phyloP scores from a whole-genome alignment of 2,888 invertebrate genomes.

The Lathronympha strigana region DNA sequence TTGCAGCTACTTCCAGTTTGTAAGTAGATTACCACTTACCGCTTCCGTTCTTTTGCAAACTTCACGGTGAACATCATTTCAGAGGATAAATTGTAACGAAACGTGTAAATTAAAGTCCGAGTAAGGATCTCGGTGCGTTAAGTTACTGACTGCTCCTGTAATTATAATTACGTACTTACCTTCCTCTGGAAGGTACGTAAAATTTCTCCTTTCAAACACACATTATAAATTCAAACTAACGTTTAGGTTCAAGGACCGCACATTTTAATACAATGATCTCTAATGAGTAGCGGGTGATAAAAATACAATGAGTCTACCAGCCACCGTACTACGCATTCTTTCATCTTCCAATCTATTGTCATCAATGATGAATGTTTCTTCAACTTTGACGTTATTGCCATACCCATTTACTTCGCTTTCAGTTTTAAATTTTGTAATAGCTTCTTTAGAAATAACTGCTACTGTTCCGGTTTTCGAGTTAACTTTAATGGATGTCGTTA shows the following conservation, averaged over 20 bases:
- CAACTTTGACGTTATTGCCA: constrained; percentile 36
- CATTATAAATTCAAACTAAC: constrained; percentile 12
- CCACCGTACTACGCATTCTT: constrained; percentile 42
- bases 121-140: neutral
- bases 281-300: constrained; percentile 39
- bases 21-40: too few relatives aligned
- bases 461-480: constrained; percentile 25
- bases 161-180: neutral
- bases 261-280: constrained; percentile 42
- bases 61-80: too few relatives aligned
- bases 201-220: neutral
- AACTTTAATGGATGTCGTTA: constrained; percentile 28
- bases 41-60: too few relatives aligned
- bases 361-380: constrained; percentile 39
- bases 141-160: neutral
- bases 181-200: neutral
- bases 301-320: constrained; percentile 37
- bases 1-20: too few relatives aligned
- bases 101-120: neutral
- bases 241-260: constrained; percentile 38
- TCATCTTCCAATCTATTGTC: constrained; percentile 33
- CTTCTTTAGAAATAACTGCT: constrained; percentile 34
- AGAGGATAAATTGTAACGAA: too few relatives aligned
- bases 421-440: constrained; percentile 40
- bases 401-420: constrained; percentile 34